Base-by-base conservation (phyloP, 2,888 invertebrate genomes). In the Gisinianus flammeolus region DNA sequence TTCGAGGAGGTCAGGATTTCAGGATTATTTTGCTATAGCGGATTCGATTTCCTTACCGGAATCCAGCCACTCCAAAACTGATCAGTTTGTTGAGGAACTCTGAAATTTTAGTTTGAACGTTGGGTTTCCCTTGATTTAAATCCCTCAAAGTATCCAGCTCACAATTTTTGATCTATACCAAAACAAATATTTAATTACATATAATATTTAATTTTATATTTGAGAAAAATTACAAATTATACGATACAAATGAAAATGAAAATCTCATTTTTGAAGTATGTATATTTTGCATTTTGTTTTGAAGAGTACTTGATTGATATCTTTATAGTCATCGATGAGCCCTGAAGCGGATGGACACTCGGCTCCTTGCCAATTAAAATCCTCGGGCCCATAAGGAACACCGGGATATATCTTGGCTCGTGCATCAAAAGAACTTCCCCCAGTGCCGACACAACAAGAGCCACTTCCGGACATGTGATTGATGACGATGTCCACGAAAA, bases 61-160 rank as follows among this genome's bases (percentile, higher is more conserved):
- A 95, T 24, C 95, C 95, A 86, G 94, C 94, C 0, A 94, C 93
- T 44, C 95, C 95, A 76, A 91, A 86, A 67, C 90, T 90, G 56
- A 93, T 90, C 6, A 92, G 88, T 12, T 87, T 88, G 86, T 94
- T 93, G 88, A 94, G 87, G 86, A 89, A 92, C 0, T 89, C 89
- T 0, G 90, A 88, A 5, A 94, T 90, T 86, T 90, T 91, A 0
- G 87, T 86, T n/a, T 91, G 89, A 10, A 94, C 94, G 82, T 91
- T 90, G 16, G 90, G 88, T 1, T 88, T 87, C 0, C 89, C 87
- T 85, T 94, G 93, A 85, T 94, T 90, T 82, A 96, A 88, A 87
- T 96, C 96, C 85, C 91, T 91, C 0, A 96, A 88, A 2, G 93
- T 92, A 1, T 89, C 68, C 19, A 94, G 87, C 77, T 92, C 90